phyloP scores from a whole-genome alignment of 2,888 invertebrate species.

The Andrena camellia region DNA sequence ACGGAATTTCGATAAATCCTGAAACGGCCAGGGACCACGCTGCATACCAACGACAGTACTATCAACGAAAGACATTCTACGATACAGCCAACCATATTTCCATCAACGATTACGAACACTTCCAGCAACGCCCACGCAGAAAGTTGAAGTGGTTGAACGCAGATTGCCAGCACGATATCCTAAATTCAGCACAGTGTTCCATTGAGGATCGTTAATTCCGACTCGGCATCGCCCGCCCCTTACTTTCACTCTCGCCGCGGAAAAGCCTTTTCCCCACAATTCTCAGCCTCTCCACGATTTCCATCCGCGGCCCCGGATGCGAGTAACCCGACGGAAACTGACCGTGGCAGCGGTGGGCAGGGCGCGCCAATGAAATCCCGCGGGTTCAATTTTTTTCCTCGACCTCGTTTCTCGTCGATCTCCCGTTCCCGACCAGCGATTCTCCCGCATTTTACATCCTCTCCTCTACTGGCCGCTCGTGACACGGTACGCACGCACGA shows the following conservation, averaged over 20 bases:
- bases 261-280: slow-evolving; percentile 33
- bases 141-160: background rate
- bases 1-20: slow-evolving; percentile 43
- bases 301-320: slow-evolving; percentile 44
- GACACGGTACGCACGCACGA: slow-evolving; percentile 66
- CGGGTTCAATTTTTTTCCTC: slow-evolving; percentile 69
- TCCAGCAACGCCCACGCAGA: background rate
- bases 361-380: slow-evolving; percentile 69
- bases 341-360: slow-evolving; percentile 59
- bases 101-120: background rate
- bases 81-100: background rate
- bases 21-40: background rate
- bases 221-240: slow-evolving; percentile 7
- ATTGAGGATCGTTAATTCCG: slow-evolving; percentile 7
- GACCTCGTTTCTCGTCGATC: slow-evolving; percentile 68
- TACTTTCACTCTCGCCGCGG: slow-evolving; percentile 47
- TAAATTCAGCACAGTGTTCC: too few species aligned
- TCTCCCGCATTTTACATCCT: slow-evolving; percentile 70
- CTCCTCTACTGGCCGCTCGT: slow-evolving; percentile 50
- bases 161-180: too few species aligned
- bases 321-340: slow-evolving; percentile 67
- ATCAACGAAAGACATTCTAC: background rate
- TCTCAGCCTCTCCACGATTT: slow-evolving; percentile 43
- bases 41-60: slow-evolving; percentile 17
- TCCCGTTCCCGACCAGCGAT: slow-evolving; percentile 70